These are phyloP conservation scores for Epinotia ramella DNA, from an alignment of 2,888 invertebrate species.

Conservation along the genomic window DNA sequence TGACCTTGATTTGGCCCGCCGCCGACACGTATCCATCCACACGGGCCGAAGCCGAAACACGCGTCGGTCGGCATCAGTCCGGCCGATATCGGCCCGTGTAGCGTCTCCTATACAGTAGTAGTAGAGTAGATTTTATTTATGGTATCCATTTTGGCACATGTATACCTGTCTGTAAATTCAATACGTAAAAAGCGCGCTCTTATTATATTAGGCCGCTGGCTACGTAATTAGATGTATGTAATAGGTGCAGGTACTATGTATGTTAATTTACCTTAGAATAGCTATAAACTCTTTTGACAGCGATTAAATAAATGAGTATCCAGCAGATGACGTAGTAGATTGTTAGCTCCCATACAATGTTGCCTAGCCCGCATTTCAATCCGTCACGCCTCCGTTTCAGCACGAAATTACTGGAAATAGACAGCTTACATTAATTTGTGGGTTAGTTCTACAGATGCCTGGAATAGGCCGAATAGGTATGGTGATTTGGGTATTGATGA, in stretches of 20 bases:
- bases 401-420: conserved; percentile 68
- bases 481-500: neutral
- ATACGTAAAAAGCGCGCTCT: too few species aligned
- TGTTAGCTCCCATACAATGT: conserved; percentile 69
- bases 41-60: too few species aligned
- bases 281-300: conserved; percentile 75
- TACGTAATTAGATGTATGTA: too few species aligned
- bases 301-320: conserved; percentile 73
- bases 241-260: neutral
- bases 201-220: too few species aligned
- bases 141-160: too few species aligned
- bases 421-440: neutral
- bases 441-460: neutral
- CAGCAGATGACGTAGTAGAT: conserved; percentile 72
- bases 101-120: too few species aligned
- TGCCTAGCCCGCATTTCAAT: conserved; percentile 69
- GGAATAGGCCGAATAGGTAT: neutral
- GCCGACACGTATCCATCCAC: too few species aligned
- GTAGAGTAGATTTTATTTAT: too few species aligned
- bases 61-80: too few species aligned
- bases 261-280: conserved; percentile 70
- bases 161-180: too few species aligned
- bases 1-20: too few species aligned
- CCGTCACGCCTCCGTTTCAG: conserved; percentile 71
- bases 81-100: too few species aligned